A percentile compares a stretch with the other conserved stretches of the same genome.
These are phyloP conservation scores for Leucophenga montana DNA, from an alignment of 2,888 invertebrate genomes.

Conservation along the genomic window DNA sequence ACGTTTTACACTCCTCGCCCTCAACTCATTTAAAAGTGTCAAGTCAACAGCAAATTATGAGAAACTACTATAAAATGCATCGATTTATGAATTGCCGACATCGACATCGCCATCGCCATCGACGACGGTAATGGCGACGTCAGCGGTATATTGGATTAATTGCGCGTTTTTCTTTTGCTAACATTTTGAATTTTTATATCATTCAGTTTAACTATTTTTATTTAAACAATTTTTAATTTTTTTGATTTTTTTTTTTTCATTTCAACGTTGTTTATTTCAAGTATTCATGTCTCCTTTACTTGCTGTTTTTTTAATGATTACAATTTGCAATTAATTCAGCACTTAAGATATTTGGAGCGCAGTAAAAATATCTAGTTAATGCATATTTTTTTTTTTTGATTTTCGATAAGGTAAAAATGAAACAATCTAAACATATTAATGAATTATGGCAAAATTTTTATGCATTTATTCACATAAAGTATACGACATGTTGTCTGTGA, in stretches of 20 bases:
- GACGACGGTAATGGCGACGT: too few species aligned
- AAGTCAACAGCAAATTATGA: slow-evolving; percentile 23
- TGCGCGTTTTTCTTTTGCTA: slow-evolving; percentile 5
- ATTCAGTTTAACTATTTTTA: too few species aligned
- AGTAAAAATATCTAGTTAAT: slow-evolving; percentile 20
- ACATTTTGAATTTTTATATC: slow-evolving; percentile 10
- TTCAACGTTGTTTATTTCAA: neutral
- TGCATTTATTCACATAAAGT: neutral
- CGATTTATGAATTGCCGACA: slow-evolving; percentile 25
- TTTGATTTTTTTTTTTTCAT: too few species aligned
- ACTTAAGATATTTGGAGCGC: slow-evolving; percentile 25
- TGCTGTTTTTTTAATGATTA: slow-evolving; percentile 4
- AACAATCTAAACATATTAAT: too few species aligned
- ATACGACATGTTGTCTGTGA: neutral
- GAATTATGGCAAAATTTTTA: slow-evolving; percentile 24
- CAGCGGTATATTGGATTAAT: slow-evolving; percentile 12
- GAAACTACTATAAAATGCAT: slow-evolving; percentile 22
- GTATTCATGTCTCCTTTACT: neutral
- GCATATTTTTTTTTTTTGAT: slow-evolving; percentile 4
- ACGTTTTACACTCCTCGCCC: neutral
- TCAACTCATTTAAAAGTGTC: slow-evolving; percentile 16
- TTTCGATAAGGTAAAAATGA: neutral
- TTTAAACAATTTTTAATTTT: too few species aligned
- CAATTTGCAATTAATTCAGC: slow-evolving; percentile 30
- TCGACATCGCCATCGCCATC: neutral